A percentile compares a stretch with the other conserved stretches of the same genome.
Evolutionary conservation across 1,140 invertebrate genomes (phyloP).

Genomic region (Drosophila nannoptera): DNA sequence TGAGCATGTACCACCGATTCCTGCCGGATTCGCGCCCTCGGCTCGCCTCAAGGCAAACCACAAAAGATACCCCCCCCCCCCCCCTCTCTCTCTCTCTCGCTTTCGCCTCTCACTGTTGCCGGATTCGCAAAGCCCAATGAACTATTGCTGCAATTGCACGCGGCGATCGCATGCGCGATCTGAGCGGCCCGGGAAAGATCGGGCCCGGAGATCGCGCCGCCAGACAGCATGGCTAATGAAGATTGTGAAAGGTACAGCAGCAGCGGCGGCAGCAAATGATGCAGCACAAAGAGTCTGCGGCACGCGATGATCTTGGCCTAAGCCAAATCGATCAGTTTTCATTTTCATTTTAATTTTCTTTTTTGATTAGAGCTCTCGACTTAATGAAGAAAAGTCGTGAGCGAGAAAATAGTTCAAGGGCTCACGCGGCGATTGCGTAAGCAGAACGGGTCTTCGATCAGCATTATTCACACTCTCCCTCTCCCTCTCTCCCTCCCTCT

Average conservation of each 20-base stretch:
- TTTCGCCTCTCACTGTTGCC: slow-evolving; percentile 43
- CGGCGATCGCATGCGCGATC: slow-evolving; percentile 42
- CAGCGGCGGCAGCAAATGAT: slow-evolving; percentile 50
- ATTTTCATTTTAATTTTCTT: background rate
- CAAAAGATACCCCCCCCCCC: too few species aligned
- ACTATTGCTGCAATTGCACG: slow-evolving; percentile 67
- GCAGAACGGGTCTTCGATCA: background rate
- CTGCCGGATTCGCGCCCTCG: slow-evolving; percentile 38
- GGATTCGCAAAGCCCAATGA: slow-evolving; percentile 76
- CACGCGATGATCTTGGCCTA: slow-evolving; percentile 33
- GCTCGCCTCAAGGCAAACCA: slow-evolving; percentile 68
- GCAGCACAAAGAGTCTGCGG: slow-evolving; percentile 31
- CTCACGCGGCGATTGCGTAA: background rate
- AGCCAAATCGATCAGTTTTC: slow-evolving; percentile 34
- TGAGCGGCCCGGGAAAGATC: too few species aligned
- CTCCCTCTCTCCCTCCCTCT: background rate
- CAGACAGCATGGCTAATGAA: slow-evolving; percentile 48
- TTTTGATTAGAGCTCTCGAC: background rate
- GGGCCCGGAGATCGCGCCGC: slow-evolving; percentile 2
- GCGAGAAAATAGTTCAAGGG: slow-evolving; percentile 9
- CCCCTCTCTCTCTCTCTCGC: slow-evolving; percentile 3
- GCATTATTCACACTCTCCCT: background rate
- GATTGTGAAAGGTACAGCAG: slow-evolving; percentile 75
- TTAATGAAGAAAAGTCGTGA: slow-evolving; percentile 2
- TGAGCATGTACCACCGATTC: slow-evolving; percentile 30